phyloP scores from a whole-genome alignment of 2,888 invertebrate species.

The Melanargia galathea region DNA sequence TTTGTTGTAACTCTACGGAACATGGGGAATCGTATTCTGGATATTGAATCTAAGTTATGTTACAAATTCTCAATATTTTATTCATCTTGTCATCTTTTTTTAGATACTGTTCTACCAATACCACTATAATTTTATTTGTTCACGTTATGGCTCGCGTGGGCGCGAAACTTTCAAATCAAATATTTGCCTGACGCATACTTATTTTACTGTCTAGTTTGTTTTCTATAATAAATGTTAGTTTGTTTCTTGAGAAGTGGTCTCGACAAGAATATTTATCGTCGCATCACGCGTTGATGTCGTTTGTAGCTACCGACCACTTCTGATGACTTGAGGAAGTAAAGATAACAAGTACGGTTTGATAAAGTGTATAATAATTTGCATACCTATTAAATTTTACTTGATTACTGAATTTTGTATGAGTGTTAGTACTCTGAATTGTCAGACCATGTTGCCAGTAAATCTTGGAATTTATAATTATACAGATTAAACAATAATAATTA shows the following conservation, averaged over 20 bases:
- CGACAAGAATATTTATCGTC: constrained; percentile 12
- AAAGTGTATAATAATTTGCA: neutral
- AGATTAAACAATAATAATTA: neutral
- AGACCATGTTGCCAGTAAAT: neutral
- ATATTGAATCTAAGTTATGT: neutral
- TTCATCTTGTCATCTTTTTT: constrained; percentile 10
- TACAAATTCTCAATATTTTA: neutral
- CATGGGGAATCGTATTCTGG: neutral
- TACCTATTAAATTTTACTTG: neutral
- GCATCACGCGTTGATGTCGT: constrained; percentile 8
- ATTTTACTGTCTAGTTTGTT: constrained; percentile 16
- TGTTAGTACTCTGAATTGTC: neutral
- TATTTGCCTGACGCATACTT: constrained; percentile 17
- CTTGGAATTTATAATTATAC: neutral
- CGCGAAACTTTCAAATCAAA: constrained; percentile 18
- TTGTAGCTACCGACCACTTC: constrained; percentile 29
- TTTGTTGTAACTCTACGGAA: too few relatives aligned
- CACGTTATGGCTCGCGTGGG: constrained; percentile 12
- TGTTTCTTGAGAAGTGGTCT: constrained; percentile 10
- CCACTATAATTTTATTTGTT: constrained; percentile 11
- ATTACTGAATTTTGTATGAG: too few relatives aligned
- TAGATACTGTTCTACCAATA: constrained; percentile 1
- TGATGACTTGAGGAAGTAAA: constrained; percentile 29
- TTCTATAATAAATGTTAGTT: constrained; percentile 13
- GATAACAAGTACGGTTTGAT: constrained; percentile 29